Evolutionary conservation across 2,113 vertebrate species (phyloP).

Genomic region (Serinus canaria): DNA sequence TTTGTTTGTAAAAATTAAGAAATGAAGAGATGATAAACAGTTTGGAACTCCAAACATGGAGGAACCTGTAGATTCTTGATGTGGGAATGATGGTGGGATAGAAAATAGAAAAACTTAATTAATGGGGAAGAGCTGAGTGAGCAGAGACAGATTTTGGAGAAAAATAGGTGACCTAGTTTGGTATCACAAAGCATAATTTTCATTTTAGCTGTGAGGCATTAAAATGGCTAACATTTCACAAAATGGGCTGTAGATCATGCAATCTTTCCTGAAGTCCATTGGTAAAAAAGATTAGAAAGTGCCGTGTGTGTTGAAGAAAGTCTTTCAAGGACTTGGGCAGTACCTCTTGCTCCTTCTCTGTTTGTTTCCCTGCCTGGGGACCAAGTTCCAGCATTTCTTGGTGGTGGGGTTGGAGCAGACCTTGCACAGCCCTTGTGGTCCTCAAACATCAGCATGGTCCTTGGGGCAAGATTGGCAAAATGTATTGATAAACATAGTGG

Average conservation of each 20-base stretch:
- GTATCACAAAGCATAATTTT: neutral
- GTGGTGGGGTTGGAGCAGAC: neutral
- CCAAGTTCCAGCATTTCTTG: neutral
- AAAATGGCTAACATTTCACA: neutral
- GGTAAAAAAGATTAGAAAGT: neutral
- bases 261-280: neutral
- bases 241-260: neutral
- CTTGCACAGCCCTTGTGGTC: neutral
- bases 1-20: neutral
- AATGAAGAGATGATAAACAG: rapidly evolving
- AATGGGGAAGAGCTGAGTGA: neutral
- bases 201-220: neutral
- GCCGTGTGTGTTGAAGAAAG: neutral
- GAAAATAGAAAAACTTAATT: neutral
- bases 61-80: neutral
- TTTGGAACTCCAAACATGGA: neutral
- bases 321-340: neutral
- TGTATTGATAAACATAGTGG: neutral
- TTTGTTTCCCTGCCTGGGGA: neutral
- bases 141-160: neutral
- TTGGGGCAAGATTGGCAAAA: neutral
- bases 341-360: neutral
- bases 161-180: neutral
- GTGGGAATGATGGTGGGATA: neutral
- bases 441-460: neutral